A percentile compares a stretch with the other conserved stretches of the same genome.
Conservation (phyloP, 1,140 invertebrate species). For the Parasteatoda tepidariorum region DNA sequence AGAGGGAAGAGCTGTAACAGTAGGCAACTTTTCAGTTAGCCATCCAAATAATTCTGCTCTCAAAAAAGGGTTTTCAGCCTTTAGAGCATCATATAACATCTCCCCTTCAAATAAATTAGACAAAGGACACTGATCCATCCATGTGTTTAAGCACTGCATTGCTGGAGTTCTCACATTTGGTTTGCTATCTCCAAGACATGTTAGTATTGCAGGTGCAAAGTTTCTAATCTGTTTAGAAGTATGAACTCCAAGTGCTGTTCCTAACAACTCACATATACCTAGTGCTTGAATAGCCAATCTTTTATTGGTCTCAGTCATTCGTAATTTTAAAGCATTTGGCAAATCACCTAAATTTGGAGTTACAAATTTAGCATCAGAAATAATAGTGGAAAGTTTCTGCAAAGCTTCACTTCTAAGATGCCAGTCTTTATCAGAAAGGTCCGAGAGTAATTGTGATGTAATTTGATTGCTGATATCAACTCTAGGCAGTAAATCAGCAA, state of each 20-base stretch:
- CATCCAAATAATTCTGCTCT: constrained; percentile 85
- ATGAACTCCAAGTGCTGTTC: constrained; percentile 82
- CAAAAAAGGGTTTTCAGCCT: constrained; percentile 83
- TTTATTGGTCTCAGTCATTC: constrained; percentile 89
- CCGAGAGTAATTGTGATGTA: constrained; percentile 81
- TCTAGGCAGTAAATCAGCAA: constrained; percentile 78
- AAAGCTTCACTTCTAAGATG: constrained; percentile 88
- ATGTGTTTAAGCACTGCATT: constrained; percentile 83
- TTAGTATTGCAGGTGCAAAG: constrained; percentile 86
- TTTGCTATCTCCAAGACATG: constrained; percentile 79
- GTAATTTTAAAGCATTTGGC: constrained; percentile 79
- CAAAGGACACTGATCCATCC: constrained; percentile 80
- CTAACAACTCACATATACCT: constrained; percentile 82
- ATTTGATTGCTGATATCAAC: constrained; percentile 88
- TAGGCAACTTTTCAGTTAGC: constrained; percentile 83
- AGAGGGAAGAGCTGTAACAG: constrained; percentile 75
- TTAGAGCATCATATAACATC: constrained; percentile 87
- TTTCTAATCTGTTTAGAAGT: constrained; percentile 82
- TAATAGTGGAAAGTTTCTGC: constrained; percentile 80
- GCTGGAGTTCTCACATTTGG: constrained; percentile 81
- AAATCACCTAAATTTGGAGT: constrained; percentile 85
- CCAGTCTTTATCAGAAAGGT: constrained; percentile 94
- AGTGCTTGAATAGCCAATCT: constrained; percentile 87
- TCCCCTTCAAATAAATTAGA: constrained; percentile 89
- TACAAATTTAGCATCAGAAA: constrained; percentile 82